phyloP scores from a whole-genome alignment of 2,888 invertebrate species.

The Drosophila greeni region DNA sequence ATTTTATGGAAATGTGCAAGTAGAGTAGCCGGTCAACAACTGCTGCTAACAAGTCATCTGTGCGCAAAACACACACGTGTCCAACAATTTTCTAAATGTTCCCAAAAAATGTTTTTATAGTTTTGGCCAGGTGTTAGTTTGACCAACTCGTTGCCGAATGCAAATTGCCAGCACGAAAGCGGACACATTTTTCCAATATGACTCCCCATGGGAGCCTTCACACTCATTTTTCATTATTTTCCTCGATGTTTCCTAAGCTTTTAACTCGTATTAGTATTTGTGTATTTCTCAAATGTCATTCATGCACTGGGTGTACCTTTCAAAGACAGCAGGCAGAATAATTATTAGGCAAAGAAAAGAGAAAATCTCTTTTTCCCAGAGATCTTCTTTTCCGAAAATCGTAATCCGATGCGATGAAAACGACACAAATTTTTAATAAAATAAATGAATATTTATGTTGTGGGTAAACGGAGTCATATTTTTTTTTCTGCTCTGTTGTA shows the following conservation, averaged over 20 bases:
- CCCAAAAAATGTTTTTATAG: slow-evolving; percentile 40
- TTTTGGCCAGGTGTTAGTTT: slow-evolving; percentile 60
- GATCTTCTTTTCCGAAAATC: background rate
- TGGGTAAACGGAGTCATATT: slow-evolving; percentile 10
- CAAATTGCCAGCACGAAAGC: slow-evolving; percentile 33
- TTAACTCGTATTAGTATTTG: slow-evolving; percentile 3
- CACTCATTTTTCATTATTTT: slow-evolving; percentile 1
- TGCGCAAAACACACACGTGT: slow-evolving; percentile 13
- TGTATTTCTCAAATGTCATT: slow-evolving; percentile 9
- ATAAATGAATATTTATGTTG: slow-evolving; percentile 37
- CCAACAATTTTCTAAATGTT: slow-evolving; percentile 21
- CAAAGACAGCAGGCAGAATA: slow-evolving; percentile 15
- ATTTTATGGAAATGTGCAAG: slow-evolving; percentile 57
- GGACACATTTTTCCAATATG: slow-evolving; percentile 35
- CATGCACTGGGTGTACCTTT: slow-evolving; percentile 3
- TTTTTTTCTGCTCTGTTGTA: background rate
- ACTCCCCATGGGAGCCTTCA: slow-evolving; percentile 17
- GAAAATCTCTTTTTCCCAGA: slow-evolving; percentile 33
- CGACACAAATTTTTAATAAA: slow-evolving; percentile 14
- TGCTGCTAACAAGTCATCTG: slow-evolving; percentile 52
- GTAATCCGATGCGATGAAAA: slow-evolving; percentile 2
- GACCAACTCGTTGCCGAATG: slow-evolving; percentile 38
- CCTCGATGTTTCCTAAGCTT: slow-evolving; percentile 2
- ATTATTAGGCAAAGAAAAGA: slow-evolving; percentile 43
- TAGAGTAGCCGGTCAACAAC: slow-evolving; percentile 4